Conservation (phyloP, 2,113 vertebrate species). For the Zosterops hypoxanthus region DNA sequence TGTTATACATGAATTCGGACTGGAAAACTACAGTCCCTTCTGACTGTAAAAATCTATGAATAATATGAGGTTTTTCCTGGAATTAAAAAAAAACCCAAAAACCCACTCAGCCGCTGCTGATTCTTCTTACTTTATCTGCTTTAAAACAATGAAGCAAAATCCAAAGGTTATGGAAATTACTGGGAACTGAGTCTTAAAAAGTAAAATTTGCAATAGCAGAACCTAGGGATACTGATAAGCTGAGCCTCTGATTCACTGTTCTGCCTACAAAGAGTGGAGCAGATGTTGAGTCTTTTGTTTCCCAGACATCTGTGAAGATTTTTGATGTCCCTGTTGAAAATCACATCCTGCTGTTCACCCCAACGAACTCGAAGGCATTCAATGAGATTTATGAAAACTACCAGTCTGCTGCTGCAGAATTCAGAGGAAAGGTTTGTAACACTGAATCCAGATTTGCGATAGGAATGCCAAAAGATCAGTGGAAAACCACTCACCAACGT, state of each 20-base stretch:
- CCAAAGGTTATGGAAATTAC: neutral
- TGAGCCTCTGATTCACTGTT: constrained; percentile 40
- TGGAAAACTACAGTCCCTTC: neutral
- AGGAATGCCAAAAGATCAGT: neutral
- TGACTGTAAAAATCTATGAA: neutral
- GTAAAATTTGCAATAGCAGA: neutral
- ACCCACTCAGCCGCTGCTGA: neutral
- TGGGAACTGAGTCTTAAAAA: neutral
- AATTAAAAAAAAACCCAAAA: neutral
- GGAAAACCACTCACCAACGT: neutral
- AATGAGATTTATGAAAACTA: constrained; percentile 75
- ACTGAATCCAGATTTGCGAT: neutral
- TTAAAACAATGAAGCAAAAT: constrained; percentile 6
- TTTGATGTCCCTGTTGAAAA: constrained; percentile 79
- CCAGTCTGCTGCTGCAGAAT: constrained; percentile 68
- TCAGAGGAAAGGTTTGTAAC: constrained; percentile 85
- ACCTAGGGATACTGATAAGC: neutral
- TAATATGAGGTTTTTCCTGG: neutral
- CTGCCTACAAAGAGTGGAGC: neutral
- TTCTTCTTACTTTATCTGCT: neutral
- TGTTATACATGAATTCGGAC: neutral
- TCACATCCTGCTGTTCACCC: constrained; percentile 89
- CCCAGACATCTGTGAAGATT: constrained; percentile 86
- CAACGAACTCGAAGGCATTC: constrained; percentile 73
- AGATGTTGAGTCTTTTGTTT: constrained; percentile 56